A percentile compares a stretch with the other conserved stretches of the same genome.
Conservation (phyloP, 2,888 invertebrate genomes). For the Drosophila dives region DNA sequence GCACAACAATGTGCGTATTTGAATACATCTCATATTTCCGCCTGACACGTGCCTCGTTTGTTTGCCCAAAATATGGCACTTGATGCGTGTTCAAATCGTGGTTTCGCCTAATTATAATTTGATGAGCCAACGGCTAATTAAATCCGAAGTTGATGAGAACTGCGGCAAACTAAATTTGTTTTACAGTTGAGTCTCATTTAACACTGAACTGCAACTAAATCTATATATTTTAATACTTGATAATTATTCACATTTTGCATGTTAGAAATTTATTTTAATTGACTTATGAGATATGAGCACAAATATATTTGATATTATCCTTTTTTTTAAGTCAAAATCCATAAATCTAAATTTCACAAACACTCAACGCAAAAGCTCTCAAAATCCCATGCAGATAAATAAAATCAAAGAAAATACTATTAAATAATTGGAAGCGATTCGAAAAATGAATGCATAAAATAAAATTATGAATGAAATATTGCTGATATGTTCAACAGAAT, state of each 20-base stretch:
- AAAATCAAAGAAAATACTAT: neutral
- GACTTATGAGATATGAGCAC: neutral
- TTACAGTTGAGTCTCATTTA: neutral
- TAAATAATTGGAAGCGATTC: neutral
- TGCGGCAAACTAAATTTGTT: neutral
- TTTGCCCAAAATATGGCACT: slow-evolving; percentile 23
- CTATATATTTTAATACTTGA: neutral
- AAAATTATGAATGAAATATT: neutral
- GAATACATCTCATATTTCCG: slow-evolving; percentile 22
- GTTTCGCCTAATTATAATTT: slow-evolving; percentile 46
- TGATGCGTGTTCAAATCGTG: slow-evolving; percentile 41
- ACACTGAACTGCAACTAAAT: neutral
- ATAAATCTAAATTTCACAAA: neutral
- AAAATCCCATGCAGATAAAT: neutral
- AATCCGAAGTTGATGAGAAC: slow-evolving; percentile 23
- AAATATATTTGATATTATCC: neutral
- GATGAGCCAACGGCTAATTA: slow-evolving; percentile 35
- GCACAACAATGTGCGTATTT: neutral
- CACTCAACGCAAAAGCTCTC: neutral
- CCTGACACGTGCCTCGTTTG: slow-evolving; percentile 18
- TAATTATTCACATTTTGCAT: neutral
- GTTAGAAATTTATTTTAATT: neutral
- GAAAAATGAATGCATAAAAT: neutral
- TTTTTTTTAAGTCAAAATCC: neutral
- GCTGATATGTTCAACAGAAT: neutral